Conservation (phyloP, 2,113 vertebrate species). For the Tupaia tana region DNA sequence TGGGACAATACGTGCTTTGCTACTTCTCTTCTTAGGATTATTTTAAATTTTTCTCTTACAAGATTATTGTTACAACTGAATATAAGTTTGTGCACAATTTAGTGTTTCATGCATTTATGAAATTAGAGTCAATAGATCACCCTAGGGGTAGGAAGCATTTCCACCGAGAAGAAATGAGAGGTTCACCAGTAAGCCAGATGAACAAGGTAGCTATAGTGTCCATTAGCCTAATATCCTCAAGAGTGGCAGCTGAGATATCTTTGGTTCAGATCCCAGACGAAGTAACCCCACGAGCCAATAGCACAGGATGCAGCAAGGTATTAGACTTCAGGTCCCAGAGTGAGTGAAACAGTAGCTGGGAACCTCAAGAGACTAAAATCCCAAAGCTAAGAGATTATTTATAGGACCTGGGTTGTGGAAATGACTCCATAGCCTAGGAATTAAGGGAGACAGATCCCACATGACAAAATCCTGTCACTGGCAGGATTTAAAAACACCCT, state of each 20-base stretch:
- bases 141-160: not conserved
- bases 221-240: not conserved
- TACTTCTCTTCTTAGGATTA: not conserved
- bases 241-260: not conserved
- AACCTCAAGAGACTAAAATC: not conserved
- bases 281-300: not conserved
- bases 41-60: not conserved
- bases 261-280: not conserved
- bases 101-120: not conserved
- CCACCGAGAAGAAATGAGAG: not conserved
- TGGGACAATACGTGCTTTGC: not conserved
- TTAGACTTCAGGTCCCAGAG: not conserved
- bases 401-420: not conserved
- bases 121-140: not conserved
- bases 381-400: not conserved
- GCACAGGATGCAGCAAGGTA: not conserved
- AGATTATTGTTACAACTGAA: not conserved
- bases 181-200: not conserved
- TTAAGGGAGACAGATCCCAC: too few species aligned
- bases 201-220: not conserved
- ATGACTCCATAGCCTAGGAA: too few species aligned
- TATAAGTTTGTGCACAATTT: not conserved
- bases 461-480: too few species aligned
- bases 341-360: not conserved
- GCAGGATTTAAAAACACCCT: too few species aligned